Evolutionary conservation across 2,888 invertebrate species (phyloP).

Genomic region (Drosophila subsilvestris): DNA sequence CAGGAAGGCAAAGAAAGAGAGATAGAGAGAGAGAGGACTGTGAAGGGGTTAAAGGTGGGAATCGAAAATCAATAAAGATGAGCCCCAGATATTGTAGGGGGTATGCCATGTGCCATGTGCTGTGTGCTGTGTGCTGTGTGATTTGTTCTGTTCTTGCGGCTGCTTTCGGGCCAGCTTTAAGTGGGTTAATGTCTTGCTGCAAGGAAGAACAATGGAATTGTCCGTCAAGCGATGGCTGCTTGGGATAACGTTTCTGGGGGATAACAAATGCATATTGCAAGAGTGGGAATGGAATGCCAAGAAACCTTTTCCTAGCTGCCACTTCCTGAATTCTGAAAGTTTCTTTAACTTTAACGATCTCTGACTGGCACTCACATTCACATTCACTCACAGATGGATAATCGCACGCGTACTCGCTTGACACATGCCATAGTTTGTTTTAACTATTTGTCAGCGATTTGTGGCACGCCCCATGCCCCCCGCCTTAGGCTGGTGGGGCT

Average conservation of each 20-base stretch:
- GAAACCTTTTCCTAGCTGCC: not conserved
- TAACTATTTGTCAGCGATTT: conserved; percentile 70
- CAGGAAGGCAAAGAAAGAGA: no score
- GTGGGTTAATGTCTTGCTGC: conserved; percentile 67
- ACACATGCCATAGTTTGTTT: conserved; percentile 70
- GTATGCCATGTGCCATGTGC: conserved; percentile 53
- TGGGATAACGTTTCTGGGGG: conserved; percentile 45
- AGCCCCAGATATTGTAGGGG: conserved; percentile 47
- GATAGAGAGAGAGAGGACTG: not conserved
- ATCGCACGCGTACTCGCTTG: not conserved
- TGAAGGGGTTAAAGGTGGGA: conserved; percentile 51
- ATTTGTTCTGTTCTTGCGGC: conserved; percentile 64
- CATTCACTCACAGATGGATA: not conserved
- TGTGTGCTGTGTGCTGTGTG: conserved; percentile 3
- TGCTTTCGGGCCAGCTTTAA: conserved; percentile 51
- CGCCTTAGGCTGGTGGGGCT: not conserved
- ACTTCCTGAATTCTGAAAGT: conserved; percentile 36
- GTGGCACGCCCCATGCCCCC: conserved; percentile 56
- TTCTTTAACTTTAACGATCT: conserved; percentile 38
- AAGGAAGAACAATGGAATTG: conserved; percentile 62
- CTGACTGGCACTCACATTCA: conserved; percentile 31
- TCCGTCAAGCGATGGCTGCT: conserved; percentile 58
- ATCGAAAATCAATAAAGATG: conserved; percentile 77
- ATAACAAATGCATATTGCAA: conserved; percentile 50
- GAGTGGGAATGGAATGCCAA: not conserved